Percentiles rank a stretch among this genome's conserved stretches.
Evolutionary conservation across 2,113 vertebrate species (phyloP).

Genomic region (Psilopsiagon aymara): DNA sequence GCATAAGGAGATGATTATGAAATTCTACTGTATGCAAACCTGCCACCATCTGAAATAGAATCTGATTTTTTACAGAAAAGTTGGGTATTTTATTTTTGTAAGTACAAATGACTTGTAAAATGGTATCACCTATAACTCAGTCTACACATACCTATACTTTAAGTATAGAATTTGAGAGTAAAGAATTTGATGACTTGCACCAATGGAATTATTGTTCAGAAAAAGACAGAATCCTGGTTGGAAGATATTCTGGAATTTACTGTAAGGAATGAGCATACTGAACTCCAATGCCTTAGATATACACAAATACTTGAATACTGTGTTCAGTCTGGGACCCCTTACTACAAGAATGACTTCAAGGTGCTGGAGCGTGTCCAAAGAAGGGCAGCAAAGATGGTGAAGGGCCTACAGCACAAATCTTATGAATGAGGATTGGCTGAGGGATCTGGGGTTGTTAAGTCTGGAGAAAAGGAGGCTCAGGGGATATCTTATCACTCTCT

Average conservation of each 20-base stretch:
- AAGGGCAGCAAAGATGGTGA: not conserved
- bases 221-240: not conserved
- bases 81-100: not conserved
- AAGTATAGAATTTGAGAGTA: not conserved
- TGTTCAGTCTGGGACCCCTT: not conserved
- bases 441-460: not conserved
- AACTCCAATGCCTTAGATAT: not conserved
- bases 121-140: not conserved
- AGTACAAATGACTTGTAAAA: not conserved
- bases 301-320: not conserved
- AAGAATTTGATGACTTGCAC: not conserved
- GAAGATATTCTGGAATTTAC: not conserved
- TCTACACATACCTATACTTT: not conserved
- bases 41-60: conserved; percentile 3
- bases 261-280: not conserved
- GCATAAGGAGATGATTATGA: conserved; percentile 26
- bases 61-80: not conserved
- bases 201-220: not conserved
- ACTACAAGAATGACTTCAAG: not conserved
- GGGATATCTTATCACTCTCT: not conserved
- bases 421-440: not conserved
- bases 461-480: not conserved
- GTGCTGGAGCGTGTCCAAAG: not conserved
- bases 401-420: not conserved
- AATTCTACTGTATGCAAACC: not conserved